Conservation (phyloP, 2,113 vertebrate genomes). For the Procavia capensis region DNA sequence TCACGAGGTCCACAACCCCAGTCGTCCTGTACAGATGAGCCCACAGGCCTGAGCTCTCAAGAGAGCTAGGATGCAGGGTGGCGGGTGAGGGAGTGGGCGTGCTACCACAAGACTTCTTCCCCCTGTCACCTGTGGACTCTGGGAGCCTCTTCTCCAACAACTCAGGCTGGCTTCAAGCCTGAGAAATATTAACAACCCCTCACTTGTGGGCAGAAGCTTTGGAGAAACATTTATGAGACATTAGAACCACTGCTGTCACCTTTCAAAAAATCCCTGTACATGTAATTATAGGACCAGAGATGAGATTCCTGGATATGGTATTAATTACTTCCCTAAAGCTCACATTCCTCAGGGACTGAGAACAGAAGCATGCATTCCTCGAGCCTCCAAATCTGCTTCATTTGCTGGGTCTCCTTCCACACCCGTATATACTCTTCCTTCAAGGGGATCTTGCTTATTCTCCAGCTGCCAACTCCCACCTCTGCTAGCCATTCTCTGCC, state of each 20-base stretch:
- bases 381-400: neutral
- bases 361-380: neutral
- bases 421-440: neutral
- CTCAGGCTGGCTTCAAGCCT: neutral
- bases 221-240: constrained; percentile 69
- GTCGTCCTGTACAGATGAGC: neutral
- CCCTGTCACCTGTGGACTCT: neutral
- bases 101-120: neutral
- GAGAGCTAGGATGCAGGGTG: neutral
- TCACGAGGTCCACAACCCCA: neutral
- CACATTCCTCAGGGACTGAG: neutral
- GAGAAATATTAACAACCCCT: constrained; percentile 25
- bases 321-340: constrained; percentile 62
- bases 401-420: neutral
- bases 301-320: constrained; percentile 57
- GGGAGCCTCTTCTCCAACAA: neutral
- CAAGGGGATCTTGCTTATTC: accelerated
- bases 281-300: constrained; percentile 65
- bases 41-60: neutral
- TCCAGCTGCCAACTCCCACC: neutral
- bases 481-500: too few relatives aligned
- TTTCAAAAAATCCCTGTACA: constrained; percentile 59
- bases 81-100: too few relatives aligned
- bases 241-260: constrained; percentile 55
- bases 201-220: constrained; percentile 19